phyloP scores from a whole-genome alignment of 2,888 invertebrate species.

The Rhogogaster chlorosoma region DNA sequence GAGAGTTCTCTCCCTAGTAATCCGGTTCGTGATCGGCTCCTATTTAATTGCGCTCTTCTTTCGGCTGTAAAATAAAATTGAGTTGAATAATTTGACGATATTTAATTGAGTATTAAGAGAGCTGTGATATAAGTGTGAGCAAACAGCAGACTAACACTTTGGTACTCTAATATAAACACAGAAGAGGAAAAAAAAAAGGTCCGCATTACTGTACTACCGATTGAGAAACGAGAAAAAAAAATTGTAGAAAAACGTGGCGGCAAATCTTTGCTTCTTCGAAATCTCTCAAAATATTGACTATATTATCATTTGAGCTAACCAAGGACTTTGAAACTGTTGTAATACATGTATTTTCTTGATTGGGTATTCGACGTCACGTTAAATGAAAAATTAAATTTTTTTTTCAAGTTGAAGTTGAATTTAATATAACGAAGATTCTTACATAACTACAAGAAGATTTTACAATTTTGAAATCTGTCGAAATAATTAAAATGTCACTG shows the following conservation, averaged over 20 bases:
- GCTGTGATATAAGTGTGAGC: not conserved
- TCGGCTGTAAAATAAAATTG: conserved; percentile 84
- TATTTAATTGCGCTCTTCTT: conserved; percentile 92
- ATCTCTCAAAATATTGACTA: not conserved
- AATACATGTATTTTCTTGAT: conserved; percentile 6
- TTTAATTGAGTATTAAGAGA: not conserved
- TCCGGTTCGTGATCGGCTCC: conserved; percentile 91
- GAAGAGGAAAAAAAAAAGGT: conserved; percentile 39
- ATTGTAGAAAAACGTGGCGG: conserved; percentile 18
- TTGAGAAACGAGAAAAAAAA: conserved; percentile 51
- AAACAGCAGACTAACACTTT: conserved; percentile 20
- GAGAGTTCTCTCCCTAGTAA: conserved; percentile 85
- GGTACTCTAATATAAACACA: conserved; percentile 51
- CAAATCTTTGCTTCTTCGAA: not conserved
- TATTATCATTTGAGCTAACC: not conserved
- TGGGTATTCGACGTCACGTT: not conserved
- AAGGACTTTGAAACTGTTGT: not conserved
- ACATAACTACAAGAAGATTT: conserved; percentile 17
- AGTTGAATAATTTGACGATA: conserved; percentile 15
- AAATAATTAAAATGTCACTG: conserved; percentile 24
- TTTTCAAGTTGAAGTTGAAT: not conserved
- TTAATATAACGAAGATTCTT: conserved; percentile 21
- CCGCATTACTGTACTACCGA: conserved; percentile 58
- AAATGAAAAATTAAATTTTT: conserved; percentile 16
- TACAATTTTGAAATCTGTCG: conserved; percentile 55